These are phyloP conservation scores for Lissocephala sabroskyi DNA, from an alignment of 2,888 invertebrate genomes.

Conservation along the genomic window DNA sequence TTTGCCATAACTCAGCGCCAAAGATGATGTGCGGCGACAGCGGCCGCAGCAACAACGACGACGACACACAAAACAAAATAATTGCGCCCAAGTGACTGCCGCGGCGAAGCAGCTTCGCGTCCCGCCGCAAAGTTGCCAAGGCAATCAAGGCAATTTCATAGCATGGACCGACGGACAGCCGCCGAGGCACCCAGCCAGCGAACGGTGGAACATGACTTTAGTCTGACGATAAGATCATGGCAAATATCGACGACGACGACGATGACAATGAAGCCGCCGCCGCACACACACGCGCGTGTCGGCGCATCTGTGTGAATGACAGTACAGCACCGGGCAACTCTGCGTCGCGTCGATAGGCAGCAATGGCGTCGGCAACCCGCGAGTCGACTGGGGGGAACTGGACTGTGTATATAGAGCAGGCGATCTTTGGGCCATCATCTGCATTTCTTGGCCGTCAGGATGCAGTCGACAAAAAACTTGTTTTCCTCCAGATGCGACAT, in stretches of 20 bases:
- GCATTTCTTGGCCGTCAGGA: constrained; percentile 60
- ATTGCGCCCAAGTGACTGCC: constrained; percentile 51
- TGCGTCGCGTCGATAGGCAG: too few relatives aligned
- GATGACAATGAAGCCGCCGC: constrained; percentile 32
- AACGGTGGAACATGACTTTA: constrained; percentile 45
- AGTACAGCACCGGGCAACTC: too few relatives aligned
- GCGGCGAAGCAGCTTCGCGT: not conserved
- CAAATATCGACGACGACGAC: constrained; percentile 52
- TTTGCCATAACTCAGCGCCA: constrained; percentile 45
- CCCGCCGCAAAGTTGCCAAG: too few relatives aligned
- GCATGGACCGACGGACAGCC: too few relatives aligned
- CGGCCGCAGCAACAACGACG: not conserved
- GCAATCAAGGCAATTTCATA: constrained; percentile 5
- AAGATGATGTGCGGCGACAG: constrained; percentile 38
- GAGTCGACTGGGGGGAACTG: too few relatives aligned
- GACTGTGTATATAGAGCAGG: too few relatives aligned
- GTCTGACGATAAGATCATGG: constrained; percentile 59
- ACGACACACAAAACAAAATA: constrained; percentile 34
- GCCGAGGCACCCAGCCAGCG: too few relatives aligned
- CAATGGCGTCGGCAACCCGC: too few relatives aligned
- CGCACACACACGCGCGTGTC: constrained; percentile 1
- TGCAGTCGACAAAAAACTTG: too few relatives aligned
- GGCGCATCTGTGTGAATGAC: too few relatives aligned
- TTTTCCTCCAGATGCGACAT: constrained; percentile 58
- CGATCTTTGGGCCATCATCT: too few relatives aligned